Percentiles rank a stretch among this genome's conserved stretches.
These are phyloP conservation scores for Cynodonichthys magdalenae DNA, from an alignment of 2,797 vertebrate genomes.

Conservation along the genomic window DNA sequence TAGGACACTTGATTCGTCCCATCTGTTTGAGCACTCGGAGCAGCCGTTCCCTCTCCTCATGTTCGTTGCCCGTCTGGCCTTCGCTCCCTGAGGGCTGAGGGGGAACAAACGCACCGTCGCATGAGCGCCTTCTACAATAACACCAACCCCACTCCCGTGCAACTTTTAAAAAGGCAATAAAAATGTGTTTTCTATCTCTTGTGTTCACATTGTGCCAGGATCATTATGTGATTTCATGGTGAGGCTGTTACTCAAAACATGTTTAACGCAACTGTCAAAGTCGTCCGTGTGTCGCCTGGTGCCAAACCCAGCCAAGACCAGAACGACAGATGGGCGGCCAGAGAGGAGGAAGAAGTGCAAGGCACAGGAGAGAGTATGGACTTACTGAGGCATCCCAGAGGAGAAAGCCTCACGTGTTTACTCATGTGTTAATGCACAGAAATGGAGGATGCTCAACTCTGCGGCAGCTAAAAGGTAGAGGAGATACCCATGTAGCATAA, in stretches of 20 bases:
- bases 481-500: conserved; percentile 25
- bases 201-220: conserved; percentile 55
- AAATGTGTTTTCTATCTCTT: conserved; percentile 75
- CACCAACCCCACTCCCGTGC: conserved; percentile 20
- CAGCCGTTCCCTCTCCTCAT: conserved; percentile 91
- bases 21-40: conserved; percentile 95
- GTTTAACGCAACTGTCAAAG: conserved; percentile 78
- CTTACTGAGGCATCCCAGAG: conserved; percentile 43
- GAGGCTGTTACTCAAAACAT: conserved; percentile 68
- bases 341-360: conserved; percentile 35
- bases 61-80: conserved; percentile 84
- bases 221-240: conserved; percentile 71
- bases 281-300: conserved; percentile 52
- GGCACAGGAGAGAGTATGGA: conserved; percentile 32
- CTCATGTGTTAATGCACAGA: conserved; percentile 44
- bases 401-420: conserved; percentile 37
- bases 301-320: conserved; percentile 62
- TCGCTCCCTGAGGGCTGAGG: conserved; percentile 82
- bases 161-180: conserved; percentile 23
- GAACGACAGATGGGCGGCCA: conserved; percentile 73
- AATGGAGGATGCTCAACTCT: conserved; percentile 28
- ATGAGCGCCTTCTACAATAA: conserved; percentile 47
- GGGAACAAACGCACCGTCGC: conserved; percentile 63
- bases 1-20: conserved; percentile 95
- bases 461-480: conserved; percentile 22